These are phyloP conservation scores for Podilymbus podiceps DNA, from an alignment of 2,113 vertebrate genomes.

Conservation along the genomic window DNA sequence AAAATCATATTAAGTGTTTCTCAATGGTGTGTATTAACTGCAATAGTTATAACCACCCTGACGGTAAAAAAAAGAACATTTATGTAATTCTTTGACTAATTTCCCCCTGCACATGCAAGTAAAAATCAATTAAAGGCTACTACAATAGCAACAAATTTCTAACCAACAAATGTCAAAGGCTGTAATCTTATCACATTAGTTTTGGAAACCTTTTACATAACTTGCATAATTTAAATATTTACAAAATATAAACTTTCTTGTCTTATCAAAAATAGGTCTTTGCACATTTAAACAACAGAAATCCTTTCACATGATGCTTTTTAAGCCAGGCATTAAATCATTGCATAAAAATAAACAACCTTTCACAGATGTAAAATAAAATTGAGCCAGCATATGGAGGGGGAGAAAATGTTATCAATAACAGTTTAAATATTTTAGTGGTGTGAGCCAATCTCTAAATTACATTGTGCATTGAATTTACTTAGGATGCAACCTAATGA, in stretches of 20 bases:
- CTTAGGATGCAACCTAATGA: background rate
- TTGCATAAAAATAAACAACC: slow-evolving; percentile 12
- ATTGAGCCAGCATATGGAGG: background rate
- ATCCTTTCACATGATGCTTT: slow-evolving; percentile 40
- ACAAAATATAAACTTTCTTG: slow-evolving; percentile 78
- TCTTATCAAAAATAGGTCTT: slow-evolving; percentile 73
- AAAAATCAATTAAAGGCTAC: slow-evolving; percentile 7
- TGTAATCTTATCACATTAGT: slow-evolving; percentile 43
- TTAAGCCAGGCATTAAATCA: slow-evolving; percentile 45
- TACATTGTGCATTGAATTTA: background rate
- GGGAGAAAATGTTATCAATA: background rate
- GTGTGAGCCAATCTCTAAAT: background rate
- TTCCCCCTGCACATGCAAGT: slow-evolving; percentile 20
- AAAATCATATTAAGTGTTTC: slow-evolving; percentile 5
- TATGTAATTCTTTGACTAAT: slow-evolving; percentile 28
- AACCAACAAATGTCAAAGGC: slow-evolving; percentile 20
- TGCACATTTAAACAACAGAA: slow-evolving; percentile 61
- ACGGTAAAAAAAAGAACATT: background rate
- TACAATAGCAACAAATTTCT: slow-evolving; percentile 18
- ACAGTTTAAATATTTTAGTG: slow-evolving; percentile 1
- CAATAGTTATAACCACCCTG: slow-evolving; percentile 23
- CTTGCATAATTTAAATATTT: slow-evolving; percentile 84
- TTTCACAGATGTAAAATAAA: slow-evolving; percentile 33
- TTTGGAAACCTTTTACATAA: slow-evolving; percentile 51
- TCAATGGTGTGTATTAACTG: slow-evolving; percentile 25